Evolutionary conservation across 2,113 vertebrate genomes (phyloP), one percentile per base, ranked within the genome.

Genomic region (Origma solitaria): DNA sequence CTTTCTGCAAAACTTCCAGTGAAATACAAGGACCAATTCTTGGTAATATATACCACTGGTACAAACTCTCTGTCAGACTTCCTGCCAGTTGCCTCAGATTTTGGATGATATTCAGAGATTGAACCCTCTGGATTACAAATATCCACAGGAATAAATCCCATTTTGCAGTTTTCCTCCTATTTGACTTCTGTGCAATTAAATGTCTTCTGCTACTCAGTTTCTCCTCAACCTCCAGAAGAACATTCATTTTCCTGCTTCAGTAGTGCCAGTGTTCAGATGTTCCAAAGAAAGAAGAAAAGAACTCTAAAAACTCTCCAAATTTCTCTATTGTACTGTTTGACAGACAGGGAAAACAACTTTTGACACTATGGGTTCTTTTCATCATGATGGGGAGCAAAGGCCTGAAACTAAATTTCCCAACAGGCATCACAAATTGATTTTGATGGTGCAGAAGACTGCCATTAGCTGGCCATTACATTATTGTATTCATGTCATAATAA

Each of bases 261-360:
- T 58, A 95, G 35, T 90, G 77, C 15, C 53, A 68, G 19, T 23
- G 13, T 61, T 92, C 77, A 33, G 73, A 70, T 42, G 62, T 23
- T 64, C 38, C 75, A 83, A 73, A 90, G 82, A 71, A 82, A 66
- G 51, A 87, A 95, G 54, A 56, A 93, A 96, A 95, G 70, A 94
- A 82, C 64, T 80, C 27, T 65, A 73, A 53, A 86, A 66, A 19
- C 85, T 35, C 88, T 78, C 50, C 25, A 79, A 24, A 88, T 75
- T 76, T 81, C 90, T 86, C 75, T 89, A 62, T 31, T 71, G 88
- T 93, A 95, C 91, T 95, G 3, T 96, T 86, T 94, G 47, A n/a
- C 15, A 72, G 10, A 53, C 3, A 70, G 44, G 37, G 62, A 60
- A 73, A 90, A 73, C 71, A 91, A 71, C 37, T 53, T 91, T 77